Conservation (phyloP, 2,888 invertebrate genomes). For the Magallana nippona region DNA sequence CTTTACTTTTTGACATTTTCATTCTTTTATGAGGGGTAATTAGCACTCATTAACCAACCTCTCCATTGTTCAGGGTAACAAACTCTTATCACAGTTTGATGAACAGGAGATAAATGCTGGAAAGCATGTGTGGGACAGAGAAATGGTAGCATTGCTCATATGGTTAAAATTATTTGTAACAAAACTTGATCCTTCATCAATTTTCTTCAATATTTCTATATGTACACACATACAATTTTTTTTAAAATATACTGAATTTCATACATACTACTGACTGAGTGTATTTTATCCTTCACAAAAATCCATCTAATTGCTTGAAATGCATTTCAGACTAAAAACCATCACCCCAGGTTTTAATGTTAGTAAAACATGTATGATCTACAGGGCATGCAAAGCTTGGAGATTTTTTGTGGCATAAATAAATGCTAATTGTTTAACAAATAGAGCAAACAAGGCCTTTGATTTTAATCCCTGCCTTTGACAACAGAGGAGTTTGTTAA, state of each 20-base stretch:
- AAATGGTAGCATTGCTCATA: not conserved
- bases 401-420: not conserved
- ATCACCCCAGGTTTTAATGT: too few species aligned
- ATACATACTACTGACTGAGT: too few species aligned
- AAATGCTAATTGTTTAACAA: slow-evolving; percentile 6
- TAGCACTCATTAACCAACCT: slow-evolving; percentile 13
- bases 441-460: not conserved
- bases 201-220: too few species aligned
- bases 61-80: not conserved
- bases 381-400: too few species aligned
- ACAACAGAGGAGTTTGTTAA: slow-evolving; percentile 11
- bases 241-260: too few species aligned
- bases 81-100: not conserved
- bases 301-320: too few species aligned
- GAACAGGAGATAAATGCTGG: not conserved
- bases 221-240: too few species aligned
- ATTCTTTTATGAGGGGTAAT: slow-evolving; percentile 17
- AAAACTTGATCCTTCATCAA: not conserved
- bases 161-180: not conserved
- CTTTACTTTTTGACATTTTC: slow-evolving; percentile 31
- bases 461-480: slow-evolving; percentile 14
- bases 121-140: not conserved
- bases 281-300: too few species aligned
- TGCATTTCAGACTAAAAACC: too few species aligned
- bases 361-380: too few species aligned